phyloP scores from a whole-genome alignment of 1,140 invertebrate genomes.

The Drosophila ercepeae region DNA sequence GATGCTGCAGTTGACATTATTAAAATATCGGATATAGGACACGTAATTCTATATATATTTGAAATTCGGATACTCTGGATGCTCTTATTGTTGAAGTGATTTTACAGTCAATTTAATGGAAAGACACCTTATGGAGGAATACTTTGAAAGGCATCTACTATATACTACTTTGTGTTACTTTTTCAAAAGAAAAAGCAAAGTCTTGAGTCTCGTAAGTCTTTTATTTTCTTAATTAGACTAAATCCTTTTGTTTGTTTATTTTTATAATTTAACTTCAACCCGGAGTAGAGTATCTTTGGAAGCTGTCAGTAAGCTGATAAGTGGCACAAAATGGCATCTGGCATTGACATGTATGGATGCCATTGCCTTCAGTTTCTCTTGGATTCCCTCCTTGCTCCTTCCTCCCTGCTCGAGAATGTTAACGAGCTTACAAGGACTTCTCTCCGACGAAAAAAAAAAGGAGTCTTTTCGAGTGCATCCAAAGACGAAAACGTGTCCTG shows the following conservation, averaged over 20 bases:
- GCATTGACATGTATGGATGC: constrained; percentile 57
- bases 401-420: constrained; percentile 11
- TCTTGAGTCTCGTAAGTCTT: too few species aligned
- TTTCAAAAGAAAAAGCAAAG: too few species aligned
- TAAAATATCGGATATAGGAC: constrained; percentile 1
- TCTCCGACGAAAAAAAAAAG: constrained; percentile 7
- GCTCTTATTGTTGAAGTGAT: background rate
- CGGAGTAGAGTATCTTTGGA: constrained; percentile 28
- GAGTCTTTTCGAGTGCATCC: constrained; percentile 13
- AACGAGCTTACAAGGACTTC: constrained; percentile 42
- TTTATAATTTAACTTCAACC: background rate
- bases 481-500: constrained; percentile 43
- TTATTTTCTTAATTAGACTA: background rate
- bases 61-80: background rate
- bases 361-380: constrained; percentile 6
- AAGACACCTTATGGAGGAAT: too few species aligned
- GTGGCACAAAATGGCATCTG: constrained; percentile 58
- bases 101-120: too few species aligned
- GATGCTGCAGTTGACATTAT: constrained; percentile 27
- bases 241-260: background rate
- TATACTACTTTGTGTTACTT: too few species aligned
- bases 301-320: constrained; percentile 55
- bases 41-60: background rate
- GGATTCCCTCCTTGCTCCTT: background rate
- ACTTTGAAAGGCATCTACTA: too few species aligned